These are phyloP conservation scores for Acrobasis suavella DNA, from an alignment of 2,888 invertebrate genomes.

Conservation along the genomic window DNA sequence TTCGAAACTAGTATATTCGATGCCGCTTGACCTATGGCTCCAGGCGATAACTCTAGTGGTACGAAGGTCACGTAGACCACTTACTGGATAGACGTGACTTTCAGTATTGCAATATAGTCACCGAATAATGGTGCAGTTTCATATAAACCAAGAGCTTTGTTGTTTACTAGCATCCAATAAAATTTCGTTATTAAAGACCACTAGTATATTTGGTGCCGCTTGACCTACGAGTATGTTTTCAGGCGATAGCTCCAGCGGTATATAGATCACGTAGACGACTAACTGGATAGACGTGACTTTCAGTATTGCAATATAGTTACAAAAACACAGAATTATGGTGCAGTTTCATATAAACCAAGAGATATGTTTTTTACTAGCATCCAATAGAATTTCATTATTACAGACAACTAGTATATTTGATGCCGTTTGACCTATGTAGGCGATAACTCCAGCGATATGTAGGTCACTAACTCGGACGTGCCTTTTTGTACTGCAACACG, in stretches of 20 bases:
- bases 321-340: not conserved
- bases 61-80: constrained; percentile 16
- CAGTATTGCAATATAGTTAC: not conserved
- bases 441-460: constrained; percentile 26
- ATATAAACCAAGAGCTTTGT: no score
- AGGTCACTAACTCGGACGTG: constrained; percentile 14
- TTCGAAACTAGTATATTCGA: no score
- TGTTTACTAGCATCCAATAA: no score
- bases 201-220: constrained; percentile 27
- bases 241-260: constrained; percentile 26
- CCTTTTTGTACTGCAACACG: not conserved
- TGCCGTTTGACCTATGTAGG: no score
- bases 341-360: not conserved
- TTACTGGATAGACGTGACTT: no score
- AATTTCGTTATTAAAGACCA: no score
- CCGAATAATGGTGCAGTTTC: no score
- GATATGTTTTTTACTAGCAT: no score
- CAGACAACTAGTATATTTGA: no score
- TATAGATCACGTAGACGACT: constrained; percentile 16
- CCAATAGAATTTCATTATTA: no score
- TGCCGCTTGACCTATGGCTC: constrained; percentile 31
- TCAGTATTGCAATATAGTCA: no score
- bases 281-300: constrained; percentile 2
- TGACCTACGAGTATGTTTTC: constrained; percentile 33
- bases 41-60: constrained; percentile 26